Percentiles rank a stretch among this genome's conserved stretches.
Conservation (phyloP, 2,888 invertebrate species). For the Euclidia mi region DNA sequence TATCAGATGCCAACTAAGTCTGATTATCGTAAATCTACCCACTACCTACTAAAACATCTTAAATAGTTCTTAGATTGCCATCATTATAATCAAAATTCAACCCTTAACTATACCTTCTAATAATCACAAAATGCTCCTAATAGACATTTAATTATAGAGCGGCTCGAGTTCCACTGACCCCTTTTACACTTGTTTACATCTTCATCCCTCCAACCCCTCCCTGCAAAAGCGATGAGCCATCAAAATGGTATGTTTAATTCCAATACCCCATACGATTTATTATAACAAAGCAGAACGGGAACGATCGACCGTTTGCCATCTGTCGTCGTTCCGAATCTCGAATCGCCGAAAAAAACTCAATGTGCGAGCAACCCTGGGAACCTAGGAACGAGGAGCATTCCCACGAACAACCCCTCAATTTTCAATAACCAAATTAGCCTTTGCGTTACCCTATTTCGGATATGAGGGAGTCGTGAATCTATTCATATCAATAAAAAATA, state of each 20-base stretch:
- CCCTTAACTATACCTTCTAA: constrained; percentile 81
- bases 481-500: constrained; percentile 88
- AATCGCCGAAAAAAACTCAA: constrained; percentile 87
- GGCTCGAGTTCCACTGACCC: constrained; percentile 86
- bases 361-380: constrained; percentile 91
- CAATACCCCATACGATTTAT: constrained; percentile 88
- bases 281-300: constrained; percentile 87
- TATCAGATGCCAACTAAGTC: constrained; percentile 50
- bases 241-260: constrained; percentile 89
- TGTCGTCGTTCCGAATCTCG: constrained; percentile 89
- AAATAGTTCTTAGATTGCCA: constrained; percentile 69
- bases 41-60: constrained; percentile 61
- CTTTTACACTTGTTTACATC: constrained; percentile 90
- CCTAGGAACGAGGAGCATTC: constrained; percentile 91
- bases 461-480: constrained; percentile 90
- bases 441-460: constrained; percentile 90
- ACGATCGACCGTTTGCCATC: constrained; percentile 88
- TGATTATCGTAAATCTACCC: constrained; percentile 62
- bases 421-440: constrained; percentile 91
- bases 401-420: constrained; percentile 92
- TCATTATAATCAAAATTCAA: constrained; percentile 77
- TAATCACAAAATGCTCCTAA: constrained; percentile 85
- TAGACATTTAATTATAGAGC: constrained; percentile 87
- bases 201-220: constrained; percentile 82
- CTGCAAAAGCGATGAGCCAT: constrained; percentile 82